Conservation (phyloP, 2,888 invertebrate genomes). For the Nomada ruficornis region DNA sequence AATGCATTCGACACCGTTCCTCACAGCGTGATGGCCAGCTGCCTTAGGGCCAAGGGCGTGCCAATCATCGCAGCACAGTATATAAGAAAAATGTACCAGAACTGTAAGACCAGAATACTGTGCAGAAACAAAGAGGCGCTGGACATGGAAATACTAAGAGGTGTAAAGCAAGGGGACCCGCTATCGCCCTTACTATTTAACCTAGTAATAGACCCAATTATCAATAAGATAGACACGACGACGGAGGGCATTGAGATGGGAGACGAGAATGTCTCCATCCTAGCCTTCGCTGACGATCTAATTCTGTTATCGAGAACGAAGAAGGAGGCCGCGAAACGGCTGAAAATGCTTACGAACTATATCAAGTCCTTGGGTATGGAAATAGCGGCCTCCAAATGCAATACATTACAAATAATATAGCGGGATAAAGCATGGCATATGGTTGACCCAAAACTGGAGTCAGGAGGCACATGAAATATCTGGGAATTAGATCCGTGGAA, state of each 20-base stretch:
- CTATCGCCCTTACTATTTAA: slow-evolving; percentile 53
- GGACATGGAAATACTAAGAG: slow-evolving; percentile 63
- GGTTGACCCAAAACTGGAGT: no score
- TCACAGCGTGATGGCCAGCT: no score
- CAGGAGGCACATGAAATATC: no score
- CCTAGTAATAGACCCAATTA: slow-evolving; percentile 69
- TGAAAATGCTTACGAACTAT: accelerated
- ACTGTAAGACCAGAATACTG: slow-evolving; percentile 3
- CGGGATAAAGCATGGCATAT: no score
- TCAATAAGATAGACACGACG: slow-evolving; percentile 55
- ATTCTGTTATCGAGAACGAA: slow-evolving; percentile 21
- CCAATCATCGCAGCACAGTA: accelerated
- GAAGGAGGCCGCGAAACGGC: slow-evolving; percentile 12
- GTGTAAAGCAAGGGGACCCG: slow-evolving; percentile 85
- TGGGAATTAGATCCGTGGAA: no score
- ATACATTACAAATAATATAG: no score
- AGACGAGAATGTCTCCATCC: background rate
- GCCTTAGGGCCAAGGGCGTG: no score
- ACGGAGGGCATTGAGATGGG: background rate
- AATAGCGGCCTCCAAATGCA: no score
- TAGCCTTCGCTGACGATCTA: slow-evolving; percentile 67
- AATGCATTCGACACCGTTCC: no score
- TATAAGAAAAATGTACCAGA: background rate
- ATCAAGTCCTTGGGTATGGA: no score
- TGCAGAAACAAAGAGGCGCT: background rate